Evolutionary conservation across 37 sponge, comb jelly and placozoan genomes (phyloP).

Genomic region (Cliona cf. orientalis): DNA sequence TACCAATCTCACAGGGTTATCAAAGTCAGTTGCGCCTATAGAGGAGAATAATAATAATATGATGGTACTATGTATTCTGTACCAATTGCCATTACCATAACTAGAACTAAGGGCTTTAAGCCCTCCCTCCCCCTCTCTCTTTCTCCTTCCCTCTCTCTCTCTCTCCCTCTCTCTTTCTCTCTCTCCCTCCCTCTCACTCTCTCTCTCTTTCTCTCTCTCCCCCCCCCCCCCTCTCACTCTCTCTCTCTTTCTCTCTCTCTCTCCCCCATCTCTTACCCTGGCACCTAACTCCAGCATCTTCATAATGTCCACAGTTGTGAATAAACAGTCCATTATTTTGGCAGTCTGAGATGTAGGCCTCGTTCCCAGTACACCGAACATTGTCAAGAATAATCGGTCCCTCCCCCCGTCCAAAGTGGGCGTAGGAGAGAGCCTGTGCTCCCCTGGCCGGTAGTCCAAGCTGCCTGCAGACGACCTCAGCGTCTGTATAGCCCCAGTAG

Average conservation of each 20-base stretch:
- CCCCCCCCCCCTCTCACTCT: constrained; percentile 23
- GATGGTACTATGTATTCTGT: not conserved
- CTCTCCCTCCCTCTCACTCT: not conserved
- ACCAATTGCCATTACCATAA: not conserved
- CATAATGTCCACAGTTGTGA: constrained; percentile 50
- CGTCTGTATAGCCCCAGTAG: constrained; percentile 2
- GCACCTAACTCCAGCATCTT: constrained; percentile 55
- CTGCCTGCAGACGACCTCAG: constrained; percentile 54
- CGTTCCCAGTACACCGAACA: constrained; percentile 48
- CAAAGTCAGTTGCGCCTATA: not conserved
- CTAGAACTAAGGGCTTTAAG: not conserved
- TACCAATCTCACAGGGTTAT: constrained; percentile 17
- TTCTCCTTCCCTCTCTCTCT: constrained; percentile 1
- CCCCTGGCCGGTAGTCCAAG: constrained; percentile 38
- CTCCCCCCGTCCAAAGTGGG: constrained; percentile 46
- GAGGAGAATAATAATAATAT: not conserved
- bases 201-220: not conserved
- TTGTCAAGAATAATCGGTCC: constrained; percentile 59
- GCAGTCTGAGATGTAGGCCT: constrained; percentile 61
- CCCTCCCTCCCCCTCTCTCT: not conserved
- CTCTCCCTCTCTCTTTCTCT: constrained; percentile 10
- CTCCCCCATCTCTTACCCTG: not conserved
- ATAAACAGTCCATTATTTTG: constrained; percentile 9
- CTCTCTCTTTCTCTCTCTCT: not conserved
- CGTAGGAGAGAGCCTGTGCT: constrained; percentile 12